Evolutionary conservation across 2,113 vertebrate species (phyloP).

Genomic region (Ranitomeya imitator): DNA sequence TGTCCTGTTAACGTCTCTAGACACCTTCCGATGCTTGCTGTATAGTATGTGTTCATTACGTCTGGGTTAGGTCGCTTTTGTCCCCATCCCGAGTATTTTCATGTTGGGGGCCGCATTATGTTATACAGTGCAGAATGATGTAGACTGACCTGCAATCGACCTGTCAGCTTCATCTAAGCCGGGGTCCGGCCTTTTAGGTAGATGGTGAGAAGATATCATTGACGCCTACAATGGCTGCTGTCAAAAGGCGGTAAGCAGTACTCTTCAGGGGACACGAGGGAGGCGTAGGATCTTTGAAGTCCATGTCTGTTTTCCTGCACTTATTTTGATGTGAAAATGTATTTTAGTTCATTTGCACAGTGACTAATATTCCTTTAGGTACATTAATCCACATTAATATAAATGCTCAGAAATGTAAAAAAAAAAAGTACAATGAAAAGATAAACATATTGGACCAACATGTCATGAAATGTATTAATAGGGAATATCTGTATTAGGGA

Average conservation of each 20-base stretch:
- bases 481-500: too few relatives aligned
- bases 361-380: not conserved
- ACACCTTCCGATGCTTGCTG: not conserved
- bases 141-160: not conserved
- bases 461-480: not conserved
- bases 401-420: not conserved
- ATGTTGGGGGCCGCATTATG: not conserved
- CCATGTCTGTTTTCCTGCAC: not conserved
- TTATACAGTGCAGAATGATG: not conserved
- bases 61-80: not conserved
- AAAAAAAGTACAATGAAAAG: not conserved
- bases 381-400: not conserved
- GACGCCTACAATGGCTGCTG: not conserved
- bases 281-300: not conserved
- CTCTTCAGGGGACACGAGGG: not conserved
- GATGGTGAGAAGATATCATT: not conserved
- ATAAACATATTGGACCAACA: not conserved
- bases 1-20: too few relatives aligned
- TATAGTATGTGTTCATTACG: not conserved
- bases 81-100: not conserved
- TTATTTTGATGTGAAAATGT: not conserved
- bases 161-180: not conserved
- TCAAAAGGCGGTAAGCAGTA: not conserved
- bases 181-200: not conserved
- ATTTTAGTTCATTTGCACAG: not conserved